These are phyloP conservation scores for Coleophora deauratella DNA, from an alignment of 2,888 invertebrate species.

Conservation along the genomic window DNA sequence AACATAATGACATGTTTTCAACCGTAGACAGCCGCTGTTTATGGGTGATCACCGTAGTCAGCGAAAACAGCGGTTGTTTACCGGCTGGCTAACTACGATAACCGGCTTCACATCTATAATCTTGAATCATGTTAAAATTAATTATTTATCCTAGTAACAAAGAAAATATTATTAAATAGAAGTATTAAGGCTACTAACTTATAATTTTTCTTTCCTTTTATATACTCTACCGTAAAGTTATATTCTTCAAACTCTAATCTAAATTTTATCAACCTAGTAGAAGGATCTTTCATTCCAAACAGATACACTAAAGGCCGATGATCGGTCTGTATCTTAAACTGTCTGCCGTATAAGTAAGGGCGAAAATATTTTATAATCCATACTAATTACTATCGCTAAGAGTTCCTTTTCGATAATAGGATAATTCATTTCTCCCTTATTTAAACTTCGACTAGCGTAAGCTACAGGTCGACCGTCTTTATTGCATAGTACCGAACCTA, in stretches of 20 bases:
- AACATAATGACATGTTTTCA: too few relatives aligned
- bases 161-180: too few relatives aligned
- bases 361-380: conserved; percentile 15
- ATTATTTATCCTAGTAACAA: too few relatives aligned
- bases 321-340: conserved; percentile 13
- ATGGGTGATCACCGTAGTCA: too few relatives aligned
- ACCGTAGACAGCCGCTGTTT: too few relatives aligned
- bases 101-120: too few relatives aligned
- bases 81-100: too few relatives aligned
- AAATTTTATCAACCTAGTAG: conserved; percentile 12
- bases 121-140: too few relatives aligned
- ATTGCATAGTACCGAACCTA: conserved; percentile 14
- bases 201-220: conserved; percentile 13
- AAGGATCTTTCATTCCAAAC: conserved; percentile 12
- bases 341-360: conserved; percentile 13
- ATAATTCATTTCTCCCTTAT: conserved; percentile 14
- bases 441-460: conserved; percentile 14
- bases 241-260: too few relatives aligned
- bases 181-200: too few relatives aligned
- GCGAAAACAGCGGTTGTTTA: too few relatives aligned
- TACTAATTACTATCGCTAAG: conserved; percentile 12
- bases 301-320: conserved; percentile 14
- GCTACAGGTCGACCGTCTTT: conserved; percentile 11
- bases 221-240: conserved; percentile 11
- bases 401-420: conserved; percentile 14